A percentile compares a stretch with the other conserved stretches of the same genome.
Conservation (phyloP, 2,888 invertebrate species). For the Aphidoletes aphidimyza region DNA sequence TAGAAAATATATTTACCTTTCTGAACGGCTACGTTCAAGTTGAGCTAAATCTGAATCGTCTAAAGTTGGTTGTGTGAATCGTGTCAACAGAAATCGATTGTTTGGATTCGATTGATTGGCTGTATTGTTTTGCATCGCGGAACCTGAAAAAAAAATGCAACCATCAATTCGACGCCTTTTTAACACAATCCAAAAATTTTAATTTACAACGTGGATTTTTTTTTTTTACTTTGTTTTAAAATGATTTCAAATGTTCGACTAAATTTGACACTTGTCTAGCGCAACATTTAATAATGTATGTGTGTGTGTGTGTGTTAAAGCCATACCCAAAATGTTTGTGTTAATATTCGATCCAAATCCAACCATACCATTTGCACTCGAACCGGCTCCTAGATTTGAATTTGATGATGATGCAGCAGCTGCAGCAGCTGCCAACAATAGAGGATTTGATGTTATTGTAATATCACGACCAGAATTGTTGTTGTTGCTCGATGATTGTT, state of each 20-base stretch:
- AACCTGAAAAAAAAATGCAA: background rate
- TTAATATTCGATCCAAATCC: constrained; percentile 37
- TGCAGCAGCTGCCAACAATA: constrained; percentile 57
- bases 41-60: constrained; percentile 69
- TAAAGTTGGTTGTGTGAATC: constrained; percentile 69
- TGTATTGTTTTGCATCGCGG: background rate
- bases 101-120: constrained; percentile 15
- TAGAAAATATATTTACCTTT: constrained; percentile 64
- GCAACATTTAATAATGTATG: no score
- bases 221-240: no score
- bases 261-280: no score
- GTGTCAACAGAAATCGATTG: constrained; percentile 58
- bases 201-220: no score
- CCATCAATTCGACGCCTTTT: background rate
- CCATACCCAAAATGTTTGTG: constrained; percentile 38
- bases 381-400: constrained; percentile 16
- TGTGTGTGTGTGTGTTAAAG: background rate
- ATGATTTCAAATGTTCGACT: no score
- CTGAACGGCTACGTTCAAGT: constrained; percentile 71
- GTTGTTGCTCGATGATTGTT: constrained; percentile 56
- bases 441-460: constrained; percentile 56
- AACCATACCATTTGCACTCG: background rate
- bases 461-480: constrained; percentile 56
- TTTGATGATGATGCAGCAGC: constrained; percentile 42
- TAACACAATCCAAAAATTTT: no score